phyloP scores from a whole-genome alignment of 1,140 invertebrate genomes.

The Brachionus paranguensis region DNA sequence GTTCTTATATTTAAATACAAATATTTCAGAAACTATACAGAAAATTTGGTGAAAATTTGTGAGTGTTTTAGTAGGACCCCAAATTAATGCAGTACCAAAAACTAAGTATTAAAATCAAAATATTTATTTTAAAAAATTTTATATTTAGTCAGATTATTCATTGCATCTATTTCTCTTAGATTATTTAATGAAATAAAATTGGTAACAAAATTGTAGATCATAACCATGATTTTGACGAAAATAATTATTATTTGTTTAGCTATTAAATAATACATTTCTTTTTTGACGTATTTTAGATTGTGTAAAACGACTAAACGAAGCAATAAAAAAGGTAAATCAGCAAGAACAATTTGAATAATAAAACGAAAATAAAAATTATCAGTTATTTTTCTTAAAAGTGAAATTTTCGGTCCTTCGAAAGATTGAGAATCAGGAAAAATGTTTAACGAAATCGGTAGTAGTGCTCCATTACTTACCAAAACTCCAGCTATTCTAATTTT shows the following conservation, averaged over 20 bases:
- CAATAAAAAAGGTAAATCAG: conserved; percentile 5
- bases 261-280: conserved; percentile 34
- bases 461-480: background rate
- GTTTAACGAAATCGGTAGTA: background rate
- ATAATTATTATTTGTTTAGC: conserved; percentile 21
- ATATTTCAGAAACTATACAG: too few species aligned
- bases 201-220: background rate
- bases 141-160: background rate
- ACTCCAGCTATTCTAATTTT: background rate
- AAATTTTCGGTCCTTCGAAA: background rate
- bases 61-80: too few species aligned
- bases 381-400: background rate
- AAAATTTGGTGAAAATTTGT: too few species aligned
- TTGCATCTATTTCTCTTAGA: background rate
- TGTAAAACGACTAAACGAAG: background rate
- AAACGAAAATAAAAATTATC: conserved; percentile 27
- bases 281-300: conserved; percentile 26
- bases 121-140: background rate
- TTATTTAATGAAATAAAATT: background rate
- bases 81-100: too few species aligned
- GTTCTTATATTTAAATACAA: too few species aligned
- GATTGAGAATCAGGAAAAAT: background rate
- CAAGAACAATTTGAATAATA: conserved; percentile 13
- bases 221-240: background rate
- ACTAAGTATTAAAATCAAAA: too few species aligned